Evolutionary conservation across 2,888 invertebrate species (phyloP), one percentile per base, ranked within the genome.

Genomic region (Drosophila paranaensis): DNA sequence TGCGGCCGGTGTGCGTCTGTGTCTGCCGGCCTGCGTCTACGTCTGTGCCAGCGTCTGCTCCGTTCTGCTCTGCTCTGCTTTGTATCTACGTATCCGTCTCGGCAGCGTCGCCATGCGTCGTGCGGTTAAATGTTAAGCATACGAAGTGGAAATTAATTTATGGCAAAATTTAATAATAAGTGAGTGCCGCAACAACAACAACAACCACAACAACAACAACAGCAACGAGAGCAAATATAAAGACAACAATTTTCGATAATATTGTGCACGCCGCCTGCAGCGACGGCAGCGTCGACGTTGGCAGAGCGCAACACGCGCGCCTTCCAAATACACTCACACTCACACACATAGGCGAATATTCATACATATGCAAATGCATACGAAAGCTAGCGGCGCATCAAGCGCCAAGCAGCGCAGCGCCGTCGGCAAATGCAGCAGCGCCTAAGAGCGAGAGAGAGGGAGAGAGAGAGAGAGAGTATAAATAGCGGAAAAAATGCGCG

Each of bases 81-180:
- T 64, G 40, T 50, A 35, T 37, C 60, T 76, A 51, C 56, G 61
- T 62, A 61, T 72, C 37, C 79, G 68, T 79, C 73, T 79, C 58
- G 74, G 46, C 40, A 51, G 56, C 45, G 61, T 74, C 68, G 68
- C 46, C 75, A 69, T 60, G 45, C 72, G 71, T 75, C 60, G 64
- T 50, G 68, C 73, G 50, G 74, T 72, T 58, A 80, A 66, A 82
- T 64, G 71, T 72, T 69, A 75, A 68, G 67, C 74, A 82, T 76
- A 81, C 79, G 64, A 77, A 80, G 77, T 78, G 81, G 65, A 77
- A 78, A 78, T 81, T 77, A 77, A 77, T 81, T 77, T 77, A 81
- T 77, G 81, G 83, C 83, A 74, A 71, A 84, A 75, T 79, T 73
- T 87, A 84, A 87, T 87, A 89, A 71, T 87, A 89, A 71, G 77